phyloP scores from a whole-genome alignment of 2,797 vertebrate genomes.

The Chaunax sp. region DNA sequence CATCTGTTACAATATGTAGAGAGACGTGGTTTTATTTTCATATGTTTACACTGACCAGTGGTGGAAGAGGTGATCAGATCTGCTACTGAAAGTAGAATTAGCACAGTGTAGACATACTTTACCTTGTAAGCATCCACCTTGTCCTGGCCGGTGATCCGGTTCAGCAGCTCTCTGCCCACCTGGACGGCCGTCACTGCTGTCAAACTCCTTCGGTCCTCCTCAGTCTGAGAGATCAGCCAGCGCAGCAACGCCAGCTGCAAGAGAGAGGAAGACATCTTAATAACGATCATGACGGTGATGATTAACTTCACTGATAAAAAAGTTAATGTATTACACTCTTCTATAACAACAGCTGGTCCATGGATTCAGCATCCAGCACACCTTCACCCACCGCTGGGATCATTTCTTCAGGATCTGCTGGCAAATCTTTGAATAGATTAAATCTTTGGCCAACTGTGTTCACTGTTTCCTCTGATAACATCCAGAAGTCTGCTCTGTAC shows the following conservation, averaged over 20 bases:
- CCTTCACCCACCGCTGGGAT: no score
- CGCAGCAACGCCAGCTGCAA: constrained; percentile 78
- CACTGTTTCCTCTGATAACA: no score
- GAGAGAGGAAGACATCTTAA: neutral
- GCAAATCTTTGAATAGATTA: neutral
- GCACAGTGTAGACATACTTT: neutral
- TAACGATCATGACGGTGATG: neutral
- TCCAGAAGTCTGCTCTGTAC: no score
- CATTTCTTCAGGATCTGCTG: no score
- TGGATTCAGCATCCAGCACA: neutral
- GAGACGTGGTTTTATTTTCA: no score
- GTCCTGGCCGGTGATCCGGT: constrained; percentile 74
- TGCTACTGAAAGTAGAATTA: no score
- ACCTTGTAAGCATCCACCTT: constrained; percentile 77
- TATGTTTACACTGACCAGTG: no score
- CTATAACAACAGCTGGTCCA: neutral
- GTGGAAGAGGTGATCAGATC: no score
- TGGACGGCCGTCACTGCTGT: constrained; percentile 74
- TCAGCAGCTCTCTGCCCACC: constrained; percentile 75
- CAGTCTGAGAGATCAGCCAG: constrained; percentile 78
- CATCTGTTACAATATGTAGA: neutral
- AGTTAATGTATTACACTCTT: neutral
- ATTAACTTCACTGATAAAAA: neutral
- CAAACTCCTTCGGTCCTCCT: constrained; percentile 63
- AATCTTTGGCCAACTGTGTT: accelerated